phyloP scores from a whole-genome alignment of 1,140 invertebrate species.

The Hestina assimilis region DNA sequence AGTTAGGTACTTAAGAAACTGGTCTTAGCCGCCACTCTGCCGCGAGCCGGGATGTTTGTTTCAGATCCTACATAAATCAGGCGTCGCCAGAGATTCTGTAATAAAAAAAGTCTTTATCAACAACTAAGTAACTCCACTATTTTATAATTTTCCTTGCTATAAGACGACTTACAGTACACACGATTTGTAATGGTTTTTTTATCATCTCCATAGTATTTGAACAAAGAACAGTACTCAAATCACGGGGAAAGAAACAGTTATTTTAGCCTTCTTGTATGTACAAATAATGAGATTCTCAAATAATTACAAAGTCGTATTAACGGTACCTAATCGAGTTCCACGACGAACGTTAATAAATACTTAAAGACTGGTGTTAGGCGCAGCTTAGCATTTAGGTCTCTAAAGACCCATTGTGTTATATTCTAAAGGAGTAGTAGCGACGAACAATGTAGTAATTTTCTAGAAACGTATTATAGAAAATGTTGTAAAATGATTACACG shows the following conservation, averaged over 20 bases:
- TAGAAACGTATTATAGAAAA: slow-evolving; percentile 4
- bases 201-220: background rate
- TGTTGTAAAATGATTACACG: background rate
- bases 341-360: slow-evolving; percentile 15
- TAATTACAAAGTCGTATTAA: slow-evolving; percentile 26
- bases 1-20: too few relatives aligned
- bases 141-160: too few relatives aligned
- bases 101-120: background rate
- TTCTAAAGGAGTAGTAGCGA: slow-evolving; percentile 12
- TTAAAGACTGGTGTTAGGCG: slow-evolving; percentile 15
- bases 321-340: slow-evolving; percentile 22
- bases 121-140: too few relatives aligned
- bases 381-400: slow-evolving; percentile 14
- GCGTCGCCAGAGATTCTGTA: background rate
- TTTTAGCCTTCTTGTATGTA: background rate
- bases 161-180: too few relatives aligned
- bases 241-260: background rate
- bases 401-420: slow-evolving; percentile 24
- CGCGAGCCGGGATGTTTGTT: too few relatives aligned
- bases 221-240: background rate
- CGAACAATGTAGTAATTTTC: slow-evolving; percentile 14
- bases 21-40: background rate
- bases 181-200: too few relatives aligned
- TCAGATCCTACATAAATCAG: background rate
- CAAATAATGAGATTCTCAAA: slow-evolving; percentile 18